phyloP scores from a whole-genome alignment of 2,113 vertebrate genomes.

The Egretta garzetta region DNA sequence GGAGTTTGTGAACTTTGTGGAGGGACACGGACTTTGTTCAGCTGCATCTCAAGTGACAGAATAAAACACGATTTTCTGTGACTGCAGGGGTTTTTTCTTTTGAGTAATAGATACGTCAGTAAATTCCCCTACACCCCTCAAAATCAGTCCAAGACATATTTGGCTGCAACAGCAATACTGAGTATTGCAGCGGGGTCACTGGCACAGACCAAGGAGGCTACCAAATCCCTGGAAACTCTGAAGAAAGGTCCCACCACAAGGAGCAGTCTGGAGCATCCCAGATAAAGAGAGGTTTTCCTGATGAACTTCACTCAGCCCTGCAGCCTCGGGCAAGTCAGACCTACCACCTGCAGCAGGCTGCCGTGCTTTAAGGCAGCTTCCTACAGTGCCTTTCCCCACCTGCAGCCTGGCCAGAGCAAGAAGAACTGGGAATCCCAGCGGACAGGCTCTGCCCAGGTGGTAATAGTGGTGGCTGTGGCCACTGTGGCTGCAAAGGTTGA shows the following conservation, averaged over 20 bases:
- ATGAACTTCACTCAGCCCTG: accelerated
- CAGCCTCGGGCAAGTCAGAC: not conserved
- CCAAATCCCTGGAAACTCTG: not conserved
- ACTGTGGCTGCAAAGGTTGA: not conserved
- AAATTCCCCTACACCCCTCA: not conserved
- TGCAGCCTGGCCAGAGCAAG: not conserved
- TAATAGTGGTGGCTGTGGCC: not conserved
- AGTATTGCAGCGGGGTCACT: not conserved
- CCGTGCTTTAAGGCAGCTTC: not conserved
- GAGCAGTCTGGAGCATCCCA: not conserved
- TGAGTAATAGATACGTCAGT: not conserved
- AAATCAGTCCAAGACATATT: not conserved
- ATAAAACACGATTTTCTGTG: not conserved
- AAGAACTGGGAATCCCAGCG: not conserved
- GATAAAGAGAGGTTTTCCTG: not conserved
- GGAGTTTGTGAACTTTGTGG: not conserved
- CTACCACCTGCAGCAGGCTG: not conserved
- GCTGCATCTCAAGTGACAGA: not conserved
- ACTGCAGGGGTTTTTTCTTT: not conserved
- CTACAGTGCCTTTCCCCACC: not conserved
- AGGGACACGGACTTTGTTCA: not conserved
- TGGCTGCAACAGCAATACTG: not conserved
- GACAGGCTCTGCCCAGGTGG: not conserved
- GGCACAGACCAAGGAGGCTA: not conserved
- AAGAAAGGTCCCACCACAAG: not conserved